These are phyloP conservation scores for Epinotia bilunana DNA, from an alignment of 2,888 invertebrate species.

Conservation along the genomic window DNA sequence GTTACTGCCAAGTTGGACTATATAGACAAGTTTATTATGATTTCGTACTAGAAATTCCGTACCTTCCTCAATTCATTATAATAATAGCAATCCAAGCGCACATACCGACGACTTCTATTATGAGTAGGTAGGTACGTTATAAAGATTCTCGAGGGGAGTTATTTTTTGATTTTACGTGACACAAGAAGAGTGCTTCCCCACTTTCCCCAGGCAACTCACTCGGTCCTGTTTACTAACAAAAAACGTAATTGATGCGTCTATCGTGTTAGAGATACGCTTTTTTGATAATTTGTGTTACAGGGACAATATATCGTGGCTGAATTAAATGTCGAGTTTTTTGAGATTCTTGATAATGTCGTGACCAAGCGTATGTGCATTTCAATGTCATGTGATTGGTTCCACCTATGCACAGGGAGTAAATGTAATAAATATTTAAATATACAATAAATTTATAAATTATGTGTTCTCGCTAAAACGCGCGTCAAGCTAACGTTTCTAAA, in stretches of 20 bases:
- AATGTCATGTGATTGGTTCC: too few species aligned
- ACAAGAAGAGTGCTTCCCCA: neutral
- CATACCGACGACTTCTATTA: constrained; percentile 8
- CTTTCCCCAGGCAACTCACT: constrained; percentile 16
- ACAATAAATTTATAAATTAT: too few species aligned
- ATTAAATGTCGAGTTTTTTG: neutral
- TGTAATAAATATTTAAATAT: too few species aligned
- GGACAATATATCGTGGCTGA: neutral
- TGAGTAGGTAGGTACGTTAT: constrained; percentile 33
- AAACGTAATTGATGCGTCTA: neutral
- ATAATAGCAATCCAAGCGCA: constrained; percentile 26
- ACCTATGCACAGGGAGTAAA: too few species aligned
- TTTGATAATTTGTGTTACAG: neutral
- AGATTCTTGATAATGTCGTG: neutral
- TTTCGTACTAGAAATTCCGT: too few species aligned
- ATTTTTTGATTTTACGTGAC: constrained; percentile 21
- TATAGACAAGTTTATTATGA: too few species aligned
- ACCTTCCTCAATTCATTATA: neutral
- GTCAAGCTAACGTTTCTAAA: too few species aligned
- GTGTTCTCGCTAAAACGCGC: too few species aligned
- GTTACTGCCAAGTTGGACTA: too few species aligned
- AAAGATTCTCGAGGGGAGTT: constrained; percentile 20
- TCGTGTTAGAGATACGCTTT: neutral
- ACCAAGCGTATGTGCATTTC: neutral
- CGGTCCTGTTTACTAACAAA: neutral